A percentile compares a stretch with the other conserved stretches of the same genome.
Conservation (phyloP, 1,140 invertebrate species). For the Lethrus apterus region DNA sequence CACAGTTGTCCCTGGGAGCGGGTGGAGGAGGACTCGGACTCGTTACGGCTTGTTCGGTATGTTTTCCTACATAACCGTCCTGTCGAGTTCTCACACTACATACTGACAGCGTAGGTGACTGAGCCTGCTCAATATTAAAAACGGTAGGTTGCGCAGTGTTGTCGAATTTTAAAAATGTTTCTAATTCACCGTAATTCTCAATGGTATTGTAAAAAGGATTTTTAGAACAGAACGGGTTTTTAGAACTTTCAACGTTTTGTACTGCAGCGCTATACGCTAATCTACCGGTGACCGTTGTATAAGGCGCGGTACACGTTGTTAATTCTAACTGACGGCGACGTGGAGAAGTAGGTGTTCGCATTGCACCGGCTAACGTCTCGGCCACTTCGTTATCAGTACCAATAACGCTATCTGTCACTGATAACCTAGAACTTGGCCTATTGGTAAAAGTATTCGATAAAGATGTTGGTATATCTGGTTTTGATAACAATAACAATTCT, state of each 20-base stretch:
- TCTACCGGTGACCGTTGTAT: slow-evolving; percentile 50
- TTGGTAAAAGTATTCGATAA: slow-evolving; percentile 37
- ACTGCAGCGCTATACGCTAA: slow-evolving; percentile 53
- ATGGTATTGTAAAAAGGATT: slow-evolving; percentile 40
- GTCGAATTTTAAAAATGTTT: slow-evolving; percentile 44
- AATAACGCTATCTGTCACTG: slow-evolving; percentile 44
- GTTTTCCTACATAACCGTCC: slow-evolving; percentile 51
- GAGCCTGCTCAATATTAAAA: slow-evolving; percentile 46
- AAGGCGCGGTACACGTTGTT: slow-evolving; percentile 46
- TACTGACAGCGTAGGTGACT: slow-evolving; percentile 54
- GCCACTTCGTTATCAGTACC: slow-evolving; percentile 49
- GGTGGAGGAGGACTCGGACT: slow-evolving; percentile 71
- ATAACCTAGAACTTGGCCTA: slow-evolving; percentile 52
- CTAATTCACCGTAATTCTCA: slow-evolving; percentile 43
- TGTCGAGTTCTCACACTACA: slow-evolving; percentile 57
- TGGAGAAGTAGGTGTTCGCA: slow-evolving; percentile 45
- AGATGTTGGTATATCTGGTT: slow-evolving; percentile 34
- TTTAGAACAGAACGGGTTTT: slow-evolving; percentile 28
- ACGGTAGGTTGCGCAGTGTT: slow-evolving; percentile 44
- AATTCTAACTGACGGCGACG: slow-evolving; percentile 47
- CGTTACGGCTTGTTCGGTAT: slow-evolving; percentile 1
- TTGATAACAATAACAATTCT: slow-evolving; percentile 45
- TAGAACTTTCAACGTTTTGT: slow-evolving; percentile 47
- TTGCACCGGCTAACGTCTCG: slow-evolving; percentile 43
- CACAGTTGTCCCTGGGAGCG: slow-evolving; percentile 55